Evolutionary conservation across 2,797 vertebrate species (phyloP).

Genomic region (Avahi laniger): DNA sequence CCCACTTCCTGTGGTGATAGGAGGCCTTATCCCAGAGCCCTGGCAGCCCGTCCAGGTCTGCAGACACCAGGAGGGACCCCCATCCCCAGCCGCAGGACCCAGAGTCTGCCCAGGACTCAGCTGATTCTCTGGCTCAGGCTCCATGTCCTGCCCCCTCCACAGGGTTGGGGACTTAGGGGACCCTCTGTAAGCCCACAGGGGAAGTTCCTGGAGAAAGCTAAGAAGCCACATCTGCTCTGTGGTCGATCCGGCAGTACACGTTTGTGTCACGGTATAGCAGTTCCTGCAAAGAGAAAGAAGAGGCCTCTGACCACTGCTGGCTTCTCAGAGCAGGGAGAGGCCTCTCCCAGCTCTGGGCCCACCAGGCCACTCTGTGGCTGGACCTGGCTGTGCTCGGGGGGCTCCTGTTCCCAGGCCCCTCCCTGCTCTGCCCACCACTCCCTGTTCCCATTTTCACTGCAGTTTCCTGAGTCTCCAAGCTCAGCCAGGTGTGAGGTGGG

Average conservation of each 20-base stretch:
- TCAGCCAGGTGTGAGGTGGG: neutral
- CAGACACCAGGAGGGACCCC: fast-evolving
- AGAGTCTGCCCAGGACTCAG: neutral
- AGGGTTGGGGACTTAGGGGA: neutral
- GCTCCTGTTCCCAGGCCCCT: too few relatives aligned
- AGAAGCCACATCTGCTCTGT: neutral
- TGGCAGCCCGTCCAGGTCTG: neutral
- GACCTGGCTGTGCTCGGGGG: neutral
- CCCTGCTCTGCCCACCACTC: neutral
- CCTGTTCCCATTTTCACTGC: fast-evolving
- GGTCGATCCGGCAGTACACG: neutral
- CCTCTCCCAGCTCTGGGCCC: fast-evolving
- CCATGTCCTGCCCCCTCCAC: too few relatives aligned
- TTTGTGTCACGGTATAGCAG: neutral
- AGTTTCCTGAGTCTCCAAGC: neutral
- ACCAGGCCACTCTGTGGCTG: neutral
- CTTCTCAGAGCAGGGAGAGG: neutral
- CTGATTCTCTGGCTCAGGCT: neutral
- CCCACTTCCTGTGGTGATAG: neutral
- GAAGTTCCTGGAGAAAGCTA: neutral
- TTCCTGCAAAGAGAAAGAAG: neutral
- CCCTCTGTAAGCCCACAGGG: too few relatives aligned
- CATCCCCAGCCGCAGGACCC: fast-evolving
- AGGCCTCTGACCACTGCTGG: neutral
- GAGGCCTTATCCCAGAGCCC: neutral